A percentile compares a stretch with the other conserved stretches of the same genome.
Conservation (phyloP, 1,140 invertebrate species). For the Trachelipus rathkii region DNA sequence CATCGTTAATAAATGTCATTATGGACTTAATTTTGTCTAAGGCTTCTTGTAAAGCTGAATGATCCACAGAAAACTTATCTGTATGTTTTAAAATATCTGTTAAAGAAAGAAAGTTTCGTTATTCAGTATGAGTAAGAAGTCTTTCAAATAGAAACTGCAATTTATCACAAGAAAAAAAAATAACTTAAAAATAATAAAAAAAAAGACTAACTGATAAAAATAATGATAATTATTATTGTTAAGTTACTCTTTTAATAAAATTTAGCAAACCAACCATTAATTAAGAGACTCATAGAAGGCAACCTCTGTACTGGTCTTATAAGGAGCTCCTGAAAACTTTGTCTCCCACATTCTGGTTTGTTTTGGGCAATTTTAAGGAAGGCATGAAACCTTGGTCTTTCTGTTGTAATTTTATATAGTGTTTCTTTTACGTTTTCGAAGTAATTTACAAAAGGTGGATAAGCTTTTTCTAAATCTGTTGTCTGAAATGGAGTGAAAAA, state of each 20-base stretch:
- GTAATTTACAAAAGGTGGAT: constrained; percentile 96
- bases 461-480: constrained; percentile 57
- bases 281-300: constrained; percentile 86
- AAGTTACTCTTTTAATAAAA: no score
- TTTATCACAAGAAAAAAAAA: no score
- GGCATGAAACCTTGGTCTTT: constrained; percentile 91
- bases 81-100: constrained; percentile 90
- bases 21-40: constrained; percentile 84
- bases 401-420: constrained; percentile 79
- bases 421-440: constrained; percentile 95
- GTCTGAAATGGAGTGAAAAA: constrained; percentile 30
- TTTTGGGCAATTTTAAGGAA: constrained; percentile 94
- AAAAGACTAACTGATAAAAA: background rate
- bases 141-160: no score
- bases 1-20: constrained; percentile 94
- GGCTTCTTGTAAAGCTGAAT: constrained; percentile 75
- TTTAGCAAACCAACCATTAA: constrained; percentile 67
- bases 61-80: constrained; percentile 75
- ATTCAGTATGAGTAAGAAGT: no score
- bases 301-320: constrained; percentile 94
- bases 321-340: constrained; percentile 88
- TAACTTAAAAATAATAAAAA: no score
- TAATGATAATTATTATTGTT: background rate
- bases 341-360: constrained; percentile 77
- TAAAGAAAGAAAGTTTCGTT: constrained; percentile 45